These are phyloP conservation scores for Psilopsiagon aymara DNA, from an alignment of 2,113 vertebrate genomes.

Conservation along the genomic window DNA sequence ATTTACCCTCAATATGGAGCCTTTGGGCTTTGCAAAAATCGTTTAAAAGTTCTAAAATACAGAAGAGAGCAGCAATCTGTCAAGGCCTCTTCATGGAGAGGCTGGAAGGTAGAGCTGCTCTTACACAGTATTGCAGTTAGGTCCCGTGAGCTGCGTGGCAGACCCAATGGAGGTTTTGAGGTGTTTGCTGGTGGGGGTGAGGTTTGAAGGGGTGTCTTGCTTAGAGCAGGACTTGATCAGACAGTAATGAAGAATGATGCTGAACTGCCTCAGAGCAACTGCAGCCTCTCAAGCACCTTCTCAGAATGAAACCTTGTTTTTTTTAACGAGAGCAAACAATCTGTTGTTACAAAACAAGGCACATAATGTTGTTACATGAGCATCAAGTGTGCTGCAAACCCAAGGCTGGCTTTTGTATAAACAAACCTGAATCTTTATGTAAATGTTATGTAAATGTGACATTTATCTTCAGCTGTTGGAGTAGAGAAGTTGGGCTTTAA, in stretches of 20 bases:
- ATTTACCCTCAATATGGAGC: background rate
- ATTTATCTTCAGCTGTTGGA: constrained; percentile 65
- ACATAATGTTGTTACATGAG: background rate
- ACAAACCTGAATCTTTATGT: constrained; percentile 55
- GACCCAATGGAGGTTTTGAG: background rate
- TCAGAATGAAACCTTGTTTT: background rate
- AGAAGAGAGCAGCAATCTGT: background rate
- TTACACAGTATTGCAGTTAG: background rate
- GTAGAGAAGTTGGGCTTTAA: constrained; percentile 46
- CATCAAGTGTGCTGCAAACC: constrained; percentile 39
- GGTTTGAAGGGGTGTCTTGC: background rate
- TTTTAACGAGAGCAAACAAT: constrained; percentile 28
- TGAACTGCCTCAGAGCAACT: background rate
- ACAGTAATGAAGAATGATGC: background rate
- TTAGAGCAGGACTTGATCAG: background rate
- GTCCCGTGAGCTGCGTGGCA: background rate
- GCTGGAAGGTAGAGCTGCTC: background rate
- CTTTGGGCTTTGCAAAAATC: background rate
- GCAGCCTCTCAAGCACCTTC: background rate
- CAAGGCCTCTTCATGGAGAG: background rate
- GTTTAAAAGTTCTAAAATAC: background rate
- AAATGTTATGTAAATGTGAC: constrained; percentile 71
- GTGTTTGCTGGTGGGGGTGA: background rate
- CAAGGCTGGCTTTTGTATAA: constrained; percentile 51
- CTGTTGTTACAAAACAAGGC: constrained; percentile 38